Evolutionary conservation across 2,113 vertebrate species (phyloP).

Genomic region (Natator depressus): DNA sequence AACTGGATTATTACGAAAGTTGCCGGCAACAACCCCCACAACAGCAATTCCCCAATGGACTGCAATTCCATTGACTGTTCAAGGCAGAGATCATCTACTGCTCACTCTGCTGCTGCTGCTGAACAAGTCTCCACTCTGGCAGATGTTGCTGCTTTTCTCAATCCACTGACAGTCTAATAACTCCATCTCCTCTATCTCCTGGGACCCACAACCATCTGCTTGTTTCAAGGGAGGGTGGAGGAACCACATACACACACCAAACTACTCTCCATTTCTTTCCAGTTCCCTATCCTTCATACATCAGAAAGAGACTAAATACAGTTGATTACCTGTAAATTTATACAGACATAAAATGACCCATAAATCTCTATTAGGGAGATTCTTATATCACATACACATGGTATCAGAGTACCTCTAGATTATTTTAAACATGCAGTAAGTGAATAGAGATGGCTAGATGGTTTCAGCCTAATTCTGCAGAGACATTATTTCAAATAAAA

Average conservation of each 20-base stretch:
- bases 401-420: not conserved
- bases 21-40: not conserved
- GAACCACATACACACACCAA: slow-evolving; percentile 1
- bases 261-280: not conserved
- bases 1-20: not conserved
- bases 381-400: not conserved
- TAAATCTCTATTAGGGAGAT: not conserved
- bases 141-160: slow-evolving; percentile 65
- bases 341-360: not conserved
- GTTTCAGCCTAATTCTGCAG: not conserved
- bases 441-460: not conserved
- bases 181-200: slow-evolving; percentile 51
- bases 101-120: slow-evolving; percentile 52
- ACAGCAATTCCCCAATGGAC: not conserved
- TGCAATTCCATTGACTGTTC: slow-evolving; percentile 19
- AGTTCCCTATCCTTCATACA: not conserved
- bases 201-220: slow-evolving; percentile 63
- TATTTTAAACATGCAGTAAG: not conserved
- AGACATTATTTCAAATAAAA: no score
- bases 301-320: slow-evolving; percentile 34
- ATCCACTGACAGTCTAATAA: slow-evolving; percentile 51
- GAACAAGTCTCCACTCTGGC: slow-evolving; percentile 45
- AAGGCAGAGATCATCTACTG: slow-evolving; percentile 55
- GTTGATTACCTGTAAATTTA: not conserved
- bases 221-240: slow-evolving; percentile 38